These are phyloP conservation scores for Ispidina lecontei DNA, from an alignment of 2,797 vertebrate genomes.

Conservation along the genomic window DNA sequence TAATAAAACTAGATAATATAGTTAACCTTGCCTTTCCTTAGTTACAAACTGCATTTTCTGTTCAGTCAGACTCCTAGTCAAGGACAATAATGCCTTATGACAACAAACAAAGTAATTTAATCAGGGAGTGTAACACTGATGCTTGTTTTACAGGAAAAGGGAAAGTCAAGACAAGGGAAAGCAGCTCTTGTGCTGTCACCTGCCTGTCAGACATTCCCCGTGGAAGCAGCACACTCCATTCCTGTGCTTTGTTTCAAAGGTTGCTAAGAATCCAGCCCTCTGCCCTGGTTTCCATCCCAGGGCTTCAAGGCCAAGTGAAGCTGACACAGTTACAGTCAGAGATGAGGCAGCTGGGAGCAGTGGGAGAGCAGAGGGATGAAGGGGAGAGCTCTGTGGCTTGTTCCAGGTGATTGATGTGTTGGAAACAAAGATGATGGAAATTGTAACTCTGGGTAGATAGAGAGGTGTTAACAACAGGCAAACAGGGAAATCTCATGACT, in stretches of 20 bases:
- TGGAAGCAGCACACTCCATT: neutral
- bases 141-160: neutral
- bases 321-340: neutral
- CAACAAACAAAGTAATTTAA: neutral
- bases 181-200: rapidly evolving
- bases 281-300: neutral
- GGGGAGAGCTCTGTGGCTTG: neutral
- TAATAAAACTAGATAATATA: neutral
- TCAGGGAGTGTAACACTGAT: neutral
- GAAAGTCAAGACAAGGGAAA: neutral
- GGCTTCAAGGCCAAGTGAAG: neutral
- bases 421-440: neutral
- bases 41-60: neutral
- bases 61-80: neutral
- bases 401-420: neutral
- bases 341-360: neutral
- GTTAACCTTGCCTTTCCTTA: neutral
- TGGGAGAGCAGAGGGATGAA: neutral
- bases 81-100: neutral
- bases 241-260: neutral
- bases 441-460: neutral
- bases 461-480: neutral
- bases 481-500: neutral
- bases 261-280: neutral
- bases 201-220: rapidly evolving